Conservation (phyloP, 1,140 invertebrate species). For the Zaprionus camerounensis region DNA sequence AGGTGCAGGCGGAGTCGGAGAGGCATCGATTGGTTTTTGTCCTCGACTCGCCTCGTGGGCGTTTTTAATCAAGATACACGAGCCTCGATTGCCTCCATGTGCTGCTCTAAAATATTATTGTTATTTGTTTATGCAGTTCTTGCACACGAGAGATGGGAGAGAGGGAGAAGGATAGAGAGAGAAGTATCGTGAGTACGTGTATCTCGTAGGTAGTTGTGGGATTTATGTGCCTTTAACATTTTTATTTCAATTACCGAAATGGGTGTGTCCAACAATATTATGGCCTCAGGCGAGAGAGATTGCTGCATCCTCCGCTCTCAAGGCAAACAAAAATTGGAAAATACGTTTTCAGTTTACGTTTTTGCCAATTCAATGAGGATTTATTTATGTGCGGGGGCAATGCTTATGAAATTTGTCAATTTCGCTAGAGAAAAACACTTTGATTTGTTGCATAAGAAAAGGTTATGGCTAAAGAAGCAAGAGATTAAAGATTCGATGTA, state of each 20-base stretch:
- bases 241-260: slow-evolving; percentile 55
- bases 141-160: neutral
- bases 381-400: neutral
- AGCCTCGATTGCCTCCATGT: slow-evolving; percentile 34
- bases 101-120: slow-evolving; percentile 49
- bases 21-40: slow-evolving; percentile 46
- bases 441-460: neutral
- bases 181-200: neutral
- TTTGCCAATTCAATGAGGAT: neutral
- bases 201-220: slow-evolving; percentile 30
- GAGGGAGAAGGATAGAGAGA: slow-evolving; percentile 1
- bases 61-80: slow-evolving; percentile 71
- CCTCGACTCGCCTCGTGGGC: slow-evolving; percentile 36
- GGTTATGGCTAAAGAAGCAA: neutral
- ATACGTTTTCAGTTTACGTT: slow-evolving; percentile 8
- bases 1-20: neutral
- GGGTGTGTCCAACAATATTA: slow-evolving; percentile 36
- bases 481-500: neutral
- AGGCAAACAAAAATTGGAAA: slow-evolving; percentile 1
- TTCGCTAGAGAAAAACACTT: neutral
- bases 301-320: slow-evolving; percentile 8
- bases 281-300: slow-evolving; percentile 7
- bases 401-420: slow-evolving; percentile 3
- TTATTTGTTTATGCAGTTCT: slow-evolving; percentile 50
- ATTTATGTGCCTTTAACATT: slow-evolving; percentile 40